A percentile compares a stretch with the other conserved stretches of the same genome.
These are phyloP conservation scores for Caenorhabditis brenneri DNA, from an alignment of 1,140 invertebrate genomes.

Conservation along the genomic window DNA sequence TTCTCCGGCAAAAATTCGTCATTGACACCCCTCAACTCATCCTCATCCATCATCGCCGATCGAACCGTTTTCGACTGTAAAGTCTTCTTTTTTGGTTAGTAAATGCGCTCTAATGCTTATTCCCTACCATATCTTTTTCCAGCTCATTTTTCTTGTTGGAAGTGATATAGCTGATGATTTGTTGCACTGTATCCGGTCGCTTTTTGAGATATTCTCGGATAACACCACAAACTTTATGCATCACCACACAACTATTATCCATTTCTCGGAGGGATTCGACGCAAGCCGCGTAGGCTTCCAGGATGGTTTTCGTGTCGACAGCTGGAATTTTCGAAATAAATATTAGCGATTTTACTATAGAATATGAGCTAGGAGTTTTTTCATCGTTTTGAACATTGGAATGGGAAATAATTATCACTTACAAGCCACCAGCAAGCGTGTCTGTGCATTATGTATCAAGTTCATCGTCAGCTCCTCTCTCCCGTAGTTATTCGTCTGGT, in stretches of 20 bases:
- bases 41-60: constrained; percentile 52
- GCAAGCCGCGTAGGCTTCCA: constrained; percentile 93
- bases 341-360: too few species aligned
- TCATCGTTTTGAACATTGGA: constrained; percentile 18
- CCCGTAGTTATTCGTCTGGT: constrained; percentile 53
- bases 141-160: constrained; percentile 52
- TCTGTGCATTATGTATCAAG: constrained; percentile 54
- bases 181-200: constrained; percentile 66
- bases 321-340: constrained; percentile 77
- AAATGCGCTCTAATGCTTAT: not conserved
- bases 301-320: constrained; percentile 94
- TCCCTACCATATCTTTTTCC: constrained; percentile 36
- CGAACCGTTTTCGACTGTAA: constrained; percentile 26
- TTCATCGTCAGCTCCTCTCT: constrained; percentile 56
- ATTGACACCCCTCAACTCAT: constrained; percentile 59
- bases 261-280: constrained; percentile 89
- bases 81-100: not conserved
- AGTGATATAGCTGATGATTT: constrained; percentile 69
- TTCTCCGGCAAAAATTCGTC: constrained; percentile 66
- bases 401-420: not conserved
- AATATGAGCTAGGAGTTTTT: too few species aligned
- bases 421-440: constrained; percentile 60
- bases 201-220: constrained; percentile 77
- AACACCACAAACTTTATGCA: constrained; percentile 92
- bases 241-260: constrained; percentile 88